These are phyloP conservation scores for Sebastes matsubarae DNA, from an alignment of 2,797 vertebrate genomes.

Conservation along the genomic window DNA sequence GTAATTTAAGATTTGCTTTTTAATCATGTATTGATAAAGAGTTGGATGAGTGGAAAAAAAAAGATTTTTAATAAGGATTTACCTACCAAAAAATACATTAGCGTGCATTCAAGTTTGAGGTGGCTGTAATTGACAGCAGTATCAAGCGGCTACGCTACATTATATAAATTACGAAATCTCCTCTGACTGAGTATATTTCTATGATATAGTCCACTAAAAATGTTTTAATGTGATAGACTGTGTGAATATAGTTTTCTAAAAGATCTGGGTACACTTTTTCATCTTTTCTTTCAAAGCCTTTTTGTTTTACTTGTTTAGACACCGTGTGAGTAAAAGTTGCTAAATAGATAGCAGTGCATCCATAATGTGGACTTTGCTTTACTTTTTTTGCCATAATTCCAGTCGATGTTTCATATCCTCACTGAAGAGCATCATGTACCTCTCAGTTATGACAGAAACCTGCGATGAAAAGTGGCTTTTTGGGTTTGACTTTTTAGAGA, in stretches of 20 bases:
- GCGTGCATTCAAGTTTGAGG: constrained; percentile 31
- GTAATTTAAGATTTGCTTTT: constrained; percentile 70
- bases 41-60: constrained; percentile 3
- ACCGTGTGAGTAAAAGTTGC: not conserved
- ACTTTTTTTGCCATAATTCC: not conserved
- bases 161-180: not conserved
- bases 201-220: not conserved
- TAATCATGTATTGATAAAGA: constrained; percentile 55
- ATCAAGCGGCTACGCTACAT: not conserved
- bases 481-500: not conserved
- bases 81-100: constrained; percentile 40
- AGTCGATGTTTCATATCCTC: not conserved
- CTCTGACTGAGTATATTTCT: not conserved
- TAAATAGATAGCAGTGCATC: not conserved
- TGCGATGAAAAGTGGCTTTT: not conserved
- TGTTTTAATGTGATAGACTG: not conserved
- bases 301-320: constrained; percentile 3
- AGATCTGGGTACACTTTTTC: not conserved
- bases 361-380: not conserved
- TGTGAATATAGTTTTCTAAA: not conserved
- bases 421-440: constrained; percentile 21
- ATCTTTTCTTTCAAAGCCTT: not conserved
- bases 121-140: constrained; percentile 64
- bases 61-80: constrained; percentile 56
- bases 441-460: constrained; percentile 30